Evolutionary conservation across 2,888 invertebrate species (phyloP), one percentile per base, ranked within the genome.

Genomic region (Polia nebulosa): DNA sequence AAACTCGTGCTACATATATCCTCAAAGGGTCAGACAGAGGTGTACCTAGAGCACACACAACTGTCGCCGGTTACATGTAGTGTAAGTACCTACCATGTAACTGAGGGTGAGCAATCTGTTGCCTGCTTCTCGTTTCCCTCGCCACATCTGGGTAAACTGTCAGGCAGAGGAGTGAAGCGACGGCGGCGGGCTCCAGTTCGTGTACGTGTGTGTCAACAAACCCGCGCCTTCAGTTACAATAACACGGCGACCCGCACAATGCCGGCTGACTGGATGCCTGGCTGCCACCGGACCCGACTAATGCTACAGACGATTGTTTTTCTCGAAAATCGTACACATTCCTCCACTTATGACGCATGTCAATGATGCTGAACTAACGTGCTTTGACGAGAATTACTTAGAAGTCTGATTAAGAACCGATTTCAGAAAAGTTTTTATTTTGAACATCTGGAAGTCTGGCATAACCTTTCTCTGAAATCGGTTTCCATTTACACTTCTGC

Each of bases 161-260:
- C 41, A 25, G 29, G 17, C 25, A 25, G 17, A 57, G 25, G 27
- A 36, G 34, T 25, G 49, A n/a, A 39, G 20, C 41, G n/a, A n/a
- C n/a, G n/a, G 41, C 45, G 59, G 25, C 22, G 22, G 32, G 25
- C 15, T 39, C n/a, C 53, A 57, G 68, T 80, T 76, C 64, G 39
- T 41, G 80, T 64, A 75, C 58, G 56, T 11, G 52, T 53, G 51
- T 56, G 70, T 62, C 80, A 75, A 70, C 80, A 80, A 73, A 25
- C 70, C 39, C 25, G 8, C 34, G 39, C 27, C 27, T 79, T 45
- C 15, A 22, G 57, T 80, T 70, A 53, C 80, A 70, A 77, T 76
- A 77, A 77, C 80, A 76, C 51, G 25, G n/a, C 39, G 79, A 60
- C 41, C 63, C 36, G 61, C 41, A 77, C 77, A 77, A 77, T 77